These are phyloP conservation scores for Pardosa pseudoannulata DNA, from an alignment of 2,888 invertebrate species.

Conservation along the genomic window DNA sequence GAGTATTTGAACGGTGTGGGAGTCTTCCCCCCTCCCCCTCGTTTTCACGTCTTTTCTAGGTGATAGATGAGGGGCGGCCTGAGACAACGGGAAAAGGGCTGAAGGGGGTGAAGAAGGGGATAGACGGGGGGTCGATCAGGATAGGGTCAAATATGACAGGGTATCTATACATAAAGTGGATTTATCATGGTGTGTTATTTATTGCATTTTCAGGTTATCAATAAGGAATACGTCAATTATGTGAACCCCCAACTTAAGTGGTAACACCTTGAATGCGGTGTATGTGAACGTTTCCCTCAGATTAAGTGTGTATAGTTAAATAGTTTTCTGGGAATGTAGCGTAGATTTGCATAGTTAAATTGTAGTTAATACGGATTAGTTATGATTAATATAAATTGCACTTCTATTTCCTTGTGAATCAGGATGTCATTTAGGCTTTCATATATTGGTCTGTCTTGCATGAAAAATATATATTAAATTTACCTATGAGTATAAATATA, in stretches of 20 bases:
- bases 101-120: conserved; percentile 16
- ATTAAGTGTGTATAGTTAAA: too few relatives aligned
- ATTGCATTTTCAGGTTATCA: not conserved
- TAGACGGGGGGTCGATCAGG: not conserved
- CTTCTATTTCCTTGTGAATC: too few relatives aligned
- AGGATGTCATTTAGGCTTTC: too few relatives aligned
- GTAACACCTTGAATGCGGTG: too few relatives aligned
- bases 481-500: too few relatives aligned
- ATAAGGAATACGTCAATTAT: not conserved
- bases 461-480: too few relatives aligned
- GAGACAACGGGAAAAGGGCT: not conserved
- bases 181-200: not conserved
- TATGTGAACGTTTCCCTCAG: too few relatives aligned
- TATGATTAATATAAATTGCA: too few relatives aligned
- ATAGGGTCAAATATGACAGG: conserved; percentile 6
- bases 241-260: not conserved
- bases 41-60: conserved; percentile 39
- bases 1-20: not conserved
- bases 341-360: too few relatives aligned
- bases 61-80: conserved; percentile 48
- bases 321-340: too few relatives aligned
- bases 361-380: too few relatives aligned
- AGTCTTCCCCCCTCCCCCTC: conserved; percentile 9
- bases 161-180: not conserved
- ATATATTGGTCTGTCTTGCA: too few relatives aligned